phyloP scores from a whole-genome alignment of 2,797 vertebrate species.

The Perodicticus potto region DNA sequence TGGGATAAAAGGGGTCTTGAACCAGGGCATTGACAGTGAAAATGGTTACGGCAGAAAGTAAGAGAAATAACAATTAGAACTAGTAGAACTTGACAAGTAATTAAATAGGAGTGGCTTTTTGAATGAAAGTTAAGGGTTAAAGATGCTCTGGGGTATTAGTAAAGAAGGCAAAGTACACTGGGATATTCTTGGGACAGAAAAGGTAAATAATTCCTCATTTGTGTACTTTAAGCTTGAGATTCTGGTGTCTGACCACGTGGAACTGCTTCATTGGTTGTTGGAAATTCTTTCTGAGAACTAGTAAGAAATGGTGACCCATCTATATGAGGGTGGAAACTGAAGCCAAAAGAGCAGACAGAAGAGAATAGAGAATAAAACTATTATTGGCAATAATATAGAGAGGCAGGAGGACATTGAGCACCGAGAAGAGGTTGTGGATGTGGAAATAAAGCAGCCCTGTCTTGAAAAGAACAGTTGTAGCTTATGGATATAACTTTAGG shows the following conservation, averaged over 20 bases:
- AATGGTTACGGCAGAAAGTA: neutral
- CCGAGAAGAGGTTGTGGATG: neutral
- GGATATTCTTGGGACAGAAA: neutral
- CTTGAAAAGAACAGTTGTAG: neutral
- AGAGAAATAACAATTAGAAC: neutral
- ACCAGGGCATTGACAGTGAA: neutral
- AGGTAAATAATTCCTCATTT: neutral
- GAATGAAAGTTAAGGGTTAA: neutral
- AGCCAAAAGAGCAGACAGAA: neutral
- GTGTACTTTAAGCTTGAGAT: neutral
- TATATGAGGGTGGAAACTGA: neutral
- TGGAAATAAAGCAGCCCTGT: neutral
- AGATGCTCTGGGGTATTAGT: neutral
- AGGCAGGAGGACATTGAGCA: neutral
- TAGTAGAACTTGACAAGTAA: neutral
- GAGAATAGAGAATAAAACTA: neutral
- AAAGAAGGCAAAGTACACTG: neutral
- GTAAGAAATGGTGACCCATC: neutral
- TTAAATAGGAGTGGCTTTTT: neutral
- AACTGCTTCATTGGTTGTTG: neutral
- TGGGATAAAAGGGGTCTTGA: neutral
- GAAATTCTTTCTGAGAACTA: slow-evolving; percentile 15
- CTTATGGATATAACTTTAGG: neutral
- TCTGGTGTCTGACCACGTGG: neutral
- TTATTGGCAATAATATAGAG: neutral